Evolutionary conservation across 2,797 vertebrate genomes (phyloP).

Genomic region (Kryptolebias ocellatus): DNA sequence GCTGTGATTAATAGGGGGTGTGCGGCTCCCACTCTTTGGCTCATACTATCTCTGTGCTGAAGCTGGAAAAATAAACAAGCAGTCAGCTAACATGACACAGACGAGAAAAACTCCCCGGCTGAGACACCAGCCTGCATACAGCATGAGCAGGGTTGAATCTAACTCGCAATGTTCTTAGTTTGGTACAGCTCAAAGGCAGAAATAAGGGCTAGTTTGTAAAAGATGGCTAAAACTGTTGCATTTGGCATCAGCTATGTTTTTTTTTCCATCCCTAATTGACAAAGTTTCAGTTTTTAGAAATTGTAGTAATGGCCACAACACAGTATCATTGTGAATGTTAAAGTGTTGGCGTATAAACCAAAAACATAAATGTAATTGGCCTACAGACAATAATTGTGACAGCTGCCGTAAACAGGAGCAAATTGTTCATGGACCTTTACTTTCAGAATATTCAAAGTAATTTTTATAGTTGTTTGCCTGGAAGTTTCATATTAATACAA

Average conservation of each 20-base stretch:
- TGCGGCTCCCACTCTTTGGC: slow-evolving; percentile 57
- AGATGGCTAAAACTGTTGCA: not conserved
- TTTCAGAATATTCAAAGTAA: too few species aligned
- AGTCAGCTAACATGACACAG: slow-evolving; percentile 81
- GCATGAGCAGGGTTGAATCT: slow-evolving; percentile 26
- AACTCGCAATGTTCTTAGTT: slow-evolving; percentile 31
- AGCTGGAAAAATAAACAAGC: slow-evolving; percentile 85
- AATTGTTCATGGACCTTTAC: too few species aligned
- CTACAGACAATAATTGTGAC: too few species aligned
- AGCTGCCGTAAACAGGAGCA: too few species aligned
- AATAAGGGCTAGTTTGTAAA: slow-evolving; percentile 26
- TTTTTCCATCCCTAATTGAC: not conserved
- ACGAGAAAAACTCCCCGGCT: slow-evolving; percentile 65
- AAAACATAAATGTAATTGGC: too few species aligned
- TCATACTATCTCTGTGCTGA: slow-evolving; percentile 77
- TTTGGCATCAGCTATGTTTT: not conserved
- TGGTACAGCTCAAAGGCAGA: slow-evolving; percentile 10
- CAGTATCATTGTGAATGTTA: too few species aligned
- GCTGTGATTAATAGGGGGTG: slow-evolving; percentile 83
- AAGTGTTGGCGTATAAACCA: too few species aligned
- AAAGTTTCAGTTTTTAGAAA: too few species aligned
- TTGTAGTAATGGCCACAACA: too few species aligned
- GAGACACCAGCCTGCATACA: slow-evolving; percentile 25
- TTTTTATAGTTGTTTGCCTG: too few species aligned
- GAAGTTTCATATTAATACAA: too few species aligned